Conservation (phyloP, 2,797 vertebrate genomes). For the Psittacula derbiana region DNA sequence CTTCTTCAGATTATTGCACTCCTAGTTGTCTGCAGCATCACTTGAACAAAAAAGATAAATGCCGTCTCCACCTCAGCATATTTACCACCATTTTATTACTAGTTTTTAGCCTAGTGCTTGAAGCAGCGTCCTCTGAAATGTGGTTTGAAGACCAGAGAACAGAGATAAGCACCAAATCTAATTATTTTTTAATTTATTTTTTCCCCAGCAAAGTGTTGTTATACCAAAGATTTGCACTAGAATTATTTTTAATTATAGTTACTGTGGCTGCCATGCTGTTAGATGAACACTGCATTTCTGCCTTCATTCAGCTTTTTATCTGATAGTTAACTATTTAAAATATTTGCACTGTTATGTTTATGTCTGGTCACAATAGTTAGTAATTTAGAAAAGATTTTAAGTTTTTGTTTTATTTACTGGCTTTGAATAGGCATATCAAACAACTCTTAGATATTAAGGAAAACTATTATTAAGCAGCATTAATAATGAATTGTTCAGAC, state of each 20-base stretch:
- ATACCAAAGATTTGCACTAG: neutral
- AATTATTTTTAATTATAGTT: neutral
- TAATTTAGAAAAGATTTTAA: neutral
- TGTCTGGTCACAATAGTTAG: neutral
- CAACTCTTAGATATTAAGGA: neutral
- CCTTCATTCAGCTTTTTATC: neutral
- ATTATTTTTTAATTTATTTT: no score
- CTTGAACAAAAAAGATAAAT: neutral
- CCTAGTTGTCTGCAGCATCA: neutral
- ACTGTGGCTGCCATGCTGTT: neutral
- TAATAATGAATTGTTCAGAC: neutral
- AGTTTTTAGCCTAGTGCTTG: neutral
- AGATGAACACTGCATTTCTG: neutral
- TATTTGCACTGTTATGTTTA: neutral
- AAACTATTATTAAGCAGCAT: neutral
- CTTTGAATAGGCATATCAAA: neutral
- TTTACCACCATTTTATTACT: neutral
- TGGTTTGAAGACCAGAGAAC: neutral
- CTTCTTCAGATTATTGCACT: neutral
- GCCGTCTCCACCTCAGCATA: neutral
- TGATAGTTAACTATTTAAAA: fast-evolving
- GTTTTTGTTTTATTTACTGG: neutral
- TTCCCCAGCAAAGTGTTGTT: neutral
- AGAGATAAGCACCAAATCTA: neutral
- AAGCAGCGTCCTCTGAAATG: neutral